Evolutionary conservation across 2,888 invertebrate genomes (phyloP).

Genomic region (Mythimna ferrago): DNA sequence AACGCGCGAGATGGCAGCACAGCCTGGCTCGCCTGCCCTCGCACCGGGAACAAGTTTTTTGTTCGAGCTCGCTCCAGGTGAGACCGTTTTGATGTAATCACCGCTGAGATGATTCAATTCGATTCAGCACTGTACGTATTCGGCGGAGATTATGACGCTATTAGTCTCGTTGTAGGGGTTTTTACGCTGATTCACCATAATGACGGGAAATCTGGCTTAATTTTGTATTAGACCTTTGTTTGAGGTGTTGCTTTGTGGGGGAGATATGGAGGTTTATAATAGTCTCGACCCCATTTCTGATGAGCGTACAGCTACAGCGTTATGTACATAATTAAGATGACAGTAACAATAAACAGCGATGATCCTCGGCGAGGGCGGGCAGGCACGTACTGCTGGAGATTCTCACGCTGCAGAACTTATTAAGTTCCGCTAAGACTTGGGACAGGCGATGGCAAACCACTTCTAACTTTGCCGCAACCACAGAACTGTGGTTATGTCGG

Average conservation of each 20-base stretch:
- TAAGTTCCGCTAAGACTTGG: constrained; percentile 35
- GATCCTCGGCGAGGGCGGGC: constrained; percentile 39
- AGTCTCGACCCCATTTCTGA: background rate
- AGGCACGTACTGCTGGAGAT: constrained; percentile 46
- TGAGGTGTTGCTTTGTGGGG: constrained; percentile 29
- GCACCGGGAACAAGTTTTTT: constrained; percentile 84
- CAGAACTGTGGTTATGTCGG: constrained; percentile 1
- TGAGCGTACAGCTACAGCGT: constrained; percentile 11
- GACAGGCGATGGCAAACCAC: constrained; percentile 14
- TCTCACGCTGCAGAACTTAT: constrained; percentile 37
- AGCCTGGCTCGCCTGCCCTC: constrained; percentile 74
- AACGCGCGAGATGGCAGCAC: constrained; percentile 89
- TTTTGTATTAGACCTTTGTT: constrained; percentile 65
- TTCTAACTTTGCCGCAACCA: constrained; percentile 39
- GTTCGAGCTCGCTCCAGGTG: constrained; percentile 86
- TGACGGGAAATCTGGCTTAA: constrained; percentile 60
- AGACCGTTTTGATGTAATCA: constrained; percentile 88
- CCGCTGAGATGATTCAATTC: constrained; percentile 85
- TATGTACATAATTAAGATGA: constrained; percentile 56
- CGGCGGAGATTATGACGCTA: constrained; percentile 69
- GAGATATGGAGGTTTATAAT: constrained; percentile 3
- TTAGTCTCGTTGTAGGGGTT: constrained; percentile 69
- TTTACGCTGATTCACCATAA: constrained; percentile 59
- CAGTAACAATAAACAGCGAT: constrained; percentile 45
- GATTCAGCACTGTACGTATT: constrained; percentile 77